phyloP scores from a whole-genome alignment of 2,888 invertebrate species.

The Cryptocephalus moraei region DNA sequence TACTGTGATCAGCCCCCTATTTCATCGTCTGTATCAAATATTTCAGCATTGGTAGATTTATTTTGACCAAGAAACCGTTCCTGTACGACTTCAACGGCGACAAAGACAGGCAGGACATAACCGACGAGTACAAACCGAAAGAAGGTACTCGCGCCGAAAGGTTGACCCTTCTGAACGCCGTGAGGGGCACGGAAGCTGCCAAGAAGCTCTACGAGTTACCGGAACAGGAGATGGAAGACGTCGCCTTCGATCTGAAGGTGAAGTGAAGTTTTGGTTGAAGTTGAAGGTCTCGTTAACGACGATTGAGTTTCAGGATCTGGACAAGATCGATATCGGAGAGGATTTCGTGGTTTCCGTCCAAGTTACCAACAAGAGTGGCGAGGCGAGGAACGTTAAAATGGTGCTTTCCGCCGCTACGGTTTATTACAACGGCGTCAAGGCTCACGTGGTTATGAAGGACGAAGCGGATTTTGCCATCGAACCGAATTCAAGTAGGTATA shows the following conservation, averaged over 20 bases:
- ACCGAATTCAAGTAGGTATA: conserved; percentile 51
- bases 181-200: conserved; percentile 37
- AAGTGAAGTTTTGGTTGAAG: neutral
- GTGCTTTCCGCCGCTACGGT: conserved; percentile 58
- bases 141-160: conserved; percentile 68
- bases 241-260: conserved; percentile 42
- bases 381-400: conserved; percentile 52
- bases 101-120: conserved; percentile 61
- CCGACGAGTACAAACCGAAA: conserved; percentile 55
- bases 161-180: conserved; percentile 64
- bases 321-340: conserved; percentile 59
- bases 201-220: conserved; percentile 34
- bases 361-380: conserved; percentile 49
- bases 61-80: conserved; percentile 65
- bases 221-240: conserved; percentile 46
- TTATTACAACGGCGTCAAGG: conserved; percentile 68
- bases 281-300: too few species aligned
- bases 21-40: neutral
- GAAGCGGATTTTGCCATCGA: conserved; percentile 54
- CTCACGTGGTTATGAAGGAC: conserved; percentile 57
- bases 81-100: conserved; percentile 63
- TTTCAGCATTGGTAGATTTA: conserved; percentile 60
- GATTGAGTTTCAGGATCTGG: conserved; percentile 52
- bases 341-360: conserved; percentile 56
- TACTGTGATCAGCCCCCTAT: neutral